Conservation (phyloP, 2,888 invertebrate species). For the Nomada fucata region DNA sequence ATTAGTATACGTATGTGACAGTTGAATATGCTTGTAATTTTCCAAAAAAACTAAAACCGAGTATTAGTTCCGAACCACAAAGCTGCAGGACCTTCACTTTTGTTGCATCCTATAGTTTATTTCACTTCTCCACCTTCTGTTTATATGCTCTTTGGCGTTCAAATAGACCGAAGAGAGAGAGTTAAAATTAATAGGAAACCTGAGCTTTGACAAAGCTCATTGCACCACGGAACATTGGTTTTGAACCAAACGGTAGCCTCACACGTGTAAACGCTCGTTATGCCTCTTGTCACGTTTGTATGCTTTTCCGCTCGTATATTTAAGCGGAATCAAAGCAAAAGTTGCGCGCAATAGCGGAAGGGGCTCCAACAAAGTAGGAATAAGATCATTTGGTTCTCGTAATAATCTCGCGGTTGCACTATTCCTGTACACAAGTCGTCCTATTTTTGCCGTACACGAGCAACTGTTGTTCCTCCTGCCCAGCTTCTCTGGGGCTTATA, state of each 20-base stretch:
- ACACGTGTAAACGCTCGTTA: neutral
- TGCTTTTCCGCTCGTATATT: constrained; percentile 13
- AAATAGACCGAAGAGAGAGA: neutral
- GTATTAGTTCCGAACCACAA: neutral
- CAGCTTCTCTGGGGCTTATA: too few species aligned
- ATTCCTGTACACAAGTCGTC: neutral
- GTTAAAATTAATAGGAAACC: neutral
- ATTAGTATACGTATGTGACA: too few species aligned
- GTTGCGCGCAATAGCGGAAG: constrained; percentile 15
- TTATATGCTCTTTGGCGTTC: neutral
- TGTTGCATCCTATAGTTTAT: neutral
- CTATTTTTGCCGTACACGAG: neutral
- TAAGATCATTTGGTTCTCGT: constrained; percentile 14
- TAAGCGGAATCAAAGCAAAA: constrained; percentile 17
- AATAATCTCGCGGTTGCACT: constrained; percentile 8
- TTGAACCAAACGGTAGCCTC: neutral
- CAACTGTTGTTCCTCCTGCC: neutral
- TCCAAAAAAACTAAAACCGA: too few species aligned
- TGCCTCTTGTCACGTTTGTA: constrained; percentile 8
- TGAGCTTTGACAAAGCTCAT: neutral
- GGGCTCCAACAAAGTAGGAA: constrained; percentile 11
- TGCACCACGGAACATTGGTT: neutral
- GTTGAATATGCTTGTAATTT: too few species aligned
- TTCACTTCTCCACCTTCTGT: neutral
- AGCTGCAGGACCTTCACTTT: neutral